A percentile compares a stretch with the other conserved stretches of the same genome.
These are phyloP conservation scores for Ypsolopha sequella DNA, from an alignment of 2,888 invertebrate genomes.

Conservation along the genomic window DNA sequence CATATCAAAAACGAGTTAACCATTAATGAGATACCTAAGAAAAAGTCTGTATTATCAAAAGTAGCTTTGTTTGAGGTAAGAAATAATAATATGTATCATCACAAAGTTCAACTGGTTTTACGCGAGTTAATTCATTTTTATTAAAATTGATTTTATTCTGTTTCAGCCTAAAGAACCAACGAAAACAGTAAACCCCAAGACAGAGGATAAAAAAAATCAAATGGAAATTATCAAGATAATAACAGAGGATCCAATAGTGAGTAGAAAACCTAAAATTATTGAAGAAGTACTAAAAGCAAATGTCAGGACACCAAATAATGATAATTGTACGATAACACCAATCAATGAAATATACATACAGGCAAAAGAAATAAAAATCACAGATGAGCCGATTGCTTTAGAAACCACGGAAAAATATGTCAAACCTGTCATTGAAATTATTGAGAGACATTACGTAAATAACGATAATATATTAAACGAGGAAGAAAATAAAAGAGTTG, in stretches of 20 bases:
- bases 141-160: background rate
- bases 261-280: conserved; percentile 27
- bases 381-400: too few species aligned
- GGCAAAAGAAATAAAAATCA: too few species aligned
- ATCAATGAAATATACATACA: background rate
- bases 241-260: conserved; percentile 5
- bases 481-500: too few species aligned
- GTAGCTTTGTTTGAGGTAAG: conserved; percentile 57
- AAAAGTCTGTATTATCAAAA: conserved; percentile 35
- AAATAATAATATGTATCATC: background rate
- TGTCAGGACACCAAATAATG: background rate
- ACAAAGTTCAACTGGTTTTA: too few species aligned
- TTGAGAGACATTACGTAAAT: too few species aligned
- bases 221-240: background rate
- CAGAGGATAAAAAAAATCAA: conserved; percentile 7
- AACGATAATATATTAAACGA: too few species aligned
- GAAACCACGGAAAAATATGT: too few species aligned
- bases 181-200: conserved; percentile 10
- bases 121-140: too few species aligned
- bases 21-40: background rate
- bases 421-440: too few species aligned
- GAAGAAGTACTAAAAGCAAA: conserved; percentile 12
- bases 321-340: background rate
- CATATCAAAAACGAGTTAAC: conserved; percentile 17
- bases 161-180: conserved; percentile 18